Conservation (phyloP, 1,140 invertebrate species). For the Acromyrmex charruanus region DNA sequence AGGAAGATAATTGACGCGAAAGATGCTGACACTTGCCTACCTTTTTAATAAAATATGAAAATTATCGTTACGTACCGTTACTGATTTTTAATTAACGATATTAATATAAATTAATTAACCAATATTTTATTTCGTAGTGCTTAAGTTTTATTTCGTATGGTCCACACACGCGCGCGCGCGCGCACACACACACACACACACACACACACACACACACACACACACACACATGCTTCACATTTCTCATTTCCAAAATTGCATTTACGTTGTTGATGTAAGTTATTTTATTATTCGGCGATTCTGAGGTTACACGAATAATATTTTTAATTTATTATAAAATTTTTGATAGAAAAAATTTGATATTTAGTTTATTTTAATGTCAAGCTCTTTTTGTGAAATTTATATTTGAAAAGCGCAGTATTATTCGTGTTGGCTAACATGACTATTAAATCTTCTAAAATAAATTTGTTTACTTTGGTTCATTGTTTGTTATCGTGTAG, state of each 20-base stretch:
- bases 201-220: no score
- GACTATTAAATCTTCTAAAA: not conserved
- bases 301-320: constrained; percentile 41
- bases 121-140: constrained; percentile 76
- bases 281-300: constrained; percentile 20
- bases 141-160: constrained; percentile 76
- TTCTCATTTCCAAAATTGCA: constrained; percentile 38
- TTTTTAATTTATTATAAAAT: not conserved
- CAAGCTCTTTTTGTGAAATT: constrained; percentile 9
- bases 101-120: constrained; percentile 71
- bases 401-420: not conserved
- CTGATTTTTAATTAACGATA: constrained; percentile 69
- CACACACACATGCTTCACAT: not conserved
- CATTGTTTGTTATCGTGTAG: constrained; percentile 20
- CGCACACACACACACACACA: not conserved
- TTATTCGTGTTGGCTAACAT: not conserved
- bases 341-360: constrained; percentile 8
- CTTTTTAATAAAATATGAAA: constrained; percentile 62
- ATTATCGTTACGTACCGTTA: constrained; percentile 66
- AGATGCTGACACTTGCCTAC: constrained; percentile 75
- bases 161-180: not conserved
- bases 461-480: not conserved
- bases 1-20: constrained; percentile 68
- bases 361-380: constrained; percentile 21
- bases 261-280: constrained; percentile 43